Base-by-base conservation (phyloP, 2,113 vertebrate species). In the Gymnorhina tibicen region DNA sequence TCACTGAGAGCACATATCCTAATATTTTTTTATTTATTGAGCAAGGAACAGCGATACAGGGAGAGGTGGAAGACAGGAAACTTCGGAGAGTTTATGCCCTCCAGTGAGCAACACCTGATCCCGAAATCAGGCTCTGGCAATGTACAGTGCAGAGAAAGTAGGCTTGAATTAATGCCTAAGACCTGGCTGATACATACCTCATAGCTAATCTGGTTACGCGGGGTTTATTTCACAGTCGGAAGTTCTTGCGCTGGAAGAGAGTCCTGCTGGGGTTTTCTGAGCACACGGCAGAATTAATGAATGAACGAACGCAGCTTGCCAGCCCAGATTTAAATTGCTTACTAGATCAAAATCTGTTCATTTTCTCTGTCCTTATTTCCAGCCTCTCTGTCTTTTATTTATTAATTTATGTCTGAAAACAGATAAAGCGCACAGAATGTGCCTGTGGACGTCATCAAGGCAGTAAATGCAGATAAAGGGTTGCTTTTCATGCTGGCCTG, bases 151-250 rank as follows among this genome's bases (percentile, higher is more conserved):
- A 74, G 63, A 72, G 91, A 91, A 97, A 97, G 75, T 50, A 79
- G 26, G 85, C 95, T 91, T 96, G 97, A 97, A 96, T 96, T 95
- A 97, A 97, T 96, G 94, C 95, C 92, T 77, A 81, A 93, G 96
- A 92, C 95, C 96, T 95, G 97, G 84, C 87, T 94, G 96, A 95
- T 92, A 86, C 97, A 97, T 97, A 97, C 95, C 97, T 98, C 97
- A 96, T 81, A 60, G 96, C 97, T 98, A 98, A 98, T 98, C 97
- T 98, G 97, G 97, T 98, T 98, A 97, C 85, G 95, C 8, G 46
- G 96, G 96, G 96, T 98, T 98, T 98, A 98, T 98, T 98, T 97
- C 98, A 95, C 98, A 98, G 97, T 97, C 92, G 94, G 97, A 98
- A 97, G 95, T 98, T 97, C 96, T 98, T 85, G 95, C 90, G 84